Percentiles rank a stretch among this genome's conserved stretches.
Conservation (phyloP, 2,888 invertebrate species). For the Drosophila mimica region DNA sequence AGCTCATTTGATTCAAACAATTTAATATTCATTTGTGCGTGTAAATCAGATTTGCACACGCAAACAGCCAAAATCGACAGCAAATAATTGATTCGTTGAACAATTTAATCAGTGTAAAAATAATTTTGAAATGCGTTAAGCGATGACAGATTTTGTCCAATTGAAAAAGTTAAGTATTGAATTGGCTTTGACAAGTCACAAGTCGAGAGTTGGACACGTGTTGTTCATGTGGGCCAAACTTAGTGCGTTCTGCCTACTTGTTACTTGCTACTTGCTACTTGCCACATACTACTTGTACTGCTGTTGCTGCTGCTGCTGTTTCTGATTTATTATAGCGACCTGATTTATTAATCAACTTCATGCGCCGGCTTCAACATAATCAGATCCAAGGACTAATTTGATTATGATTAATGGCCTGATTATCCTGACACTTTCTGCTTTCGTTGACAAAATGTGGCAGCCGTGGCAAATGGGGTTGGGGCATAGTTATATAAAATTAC, state of each 20-base stretch:
- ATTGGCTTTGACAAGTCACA: conserved; percentile 21
- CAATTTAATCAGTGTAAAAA: conserved; percentile 52
- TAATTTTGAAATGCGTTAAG: conserved; percentile 61
- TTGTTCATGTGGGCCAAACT: conserved; percentile 6
- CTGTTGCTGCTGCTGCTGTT: conserved; percentile 3
- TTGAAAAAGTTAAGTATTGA: not conserved
- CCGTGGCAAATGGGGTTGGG: not conserved
- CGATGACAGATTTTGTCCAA: conserved; percentile 49
- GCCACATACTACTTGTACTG: not conserved
- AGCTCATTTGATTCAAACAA: conserved; percentile 77
- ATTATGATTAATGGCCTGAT: conserved; percentile 72
- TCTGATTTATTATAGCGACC: conserved; percentile 62
- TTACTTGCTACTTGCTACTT: conserved; percentile 11
- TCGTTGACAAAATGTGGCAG: conserved; percentile 25
- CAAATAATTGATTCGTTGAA: conserved; percentile 72
- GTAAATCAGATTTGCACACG: conserved; percentile 79
- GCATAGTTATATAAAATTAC: conserved; percentile 11
- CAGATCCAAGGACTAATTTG: conserved; percentile 65
- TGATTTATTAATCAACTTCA: conserved; percentile 77
- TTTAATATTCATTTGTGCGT: conserved; percentile 81
- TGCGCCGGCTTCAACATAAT: conserved; percentile 66
- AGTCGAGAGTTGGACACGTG: conserved; percentile 44
- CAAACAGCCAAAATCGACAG: conserved; percentile 64
- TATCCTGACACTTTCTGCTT: conserved; percentile 42
- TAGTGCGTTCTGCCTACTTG: conserved; percentile 5